These are phyloP conservation scores for Macrotrachela quadricornifera DNA, from an alignment of 1,140 invertebrate species.

Conservation along the genomic window DNA sequence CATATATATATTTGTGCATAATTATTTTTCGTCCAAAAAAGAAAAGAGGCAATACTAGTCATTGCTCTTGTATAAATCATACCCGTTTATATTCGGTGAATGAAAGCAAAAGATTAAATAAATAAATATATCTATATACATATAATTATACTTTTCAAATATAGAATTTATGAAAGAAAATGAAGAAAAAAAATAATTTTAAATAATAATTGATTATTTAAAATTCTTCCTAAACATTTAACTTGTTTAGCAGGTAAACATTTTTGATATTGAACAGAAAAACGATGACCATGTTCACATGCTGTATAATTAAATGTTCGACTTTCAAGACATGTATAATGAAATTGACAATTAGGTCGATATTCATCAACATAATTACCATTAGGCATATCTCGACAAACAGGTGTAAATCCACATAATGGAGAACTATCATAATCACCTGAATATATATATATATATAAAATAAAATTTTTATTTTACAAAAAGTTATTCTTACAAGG, in stretches of 20 bases:
- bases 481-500: not conserved
- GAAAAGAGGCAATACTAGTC: too few species aligned
- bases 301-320: conserved; percentile 8
- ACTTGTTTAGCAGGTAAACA: conserved; percentile 1
- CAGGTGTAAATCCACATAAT: conserved; percentile 6
- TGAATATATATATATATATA: not conserved
- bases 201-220: too few species aligned
- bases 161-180: too few species aligned
- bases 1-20: too few species aligned
- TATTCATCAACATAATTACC: conserved; percentile 7
- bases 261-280: conserved; percentile 1
- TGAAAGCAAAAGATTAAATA: too few species aligned
- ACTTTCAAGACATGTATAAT: conserved; percentile 4
- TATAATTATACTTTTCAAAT: too few species aligned
- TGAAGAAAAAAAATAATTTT: too few species aligned
- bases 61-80: too few species aligned
- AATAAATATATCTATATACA: too few species aligned
- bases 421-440: conserved; percentile 7
- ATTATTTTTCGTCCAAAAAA: too few species aligned
- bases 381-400: conserved; percentile 2
- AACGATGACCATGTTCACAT: conserved; percentile 4
- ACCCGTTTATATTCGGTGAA: too few species aligned
- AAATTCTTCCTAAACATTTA: not conserved
- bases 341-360: conserved; percentile 4
- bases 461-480: not conserved